Base-by-base conservation (phyloP, 2,888 invertebrate genomes). In the Euplexia lucipara region DNA sequence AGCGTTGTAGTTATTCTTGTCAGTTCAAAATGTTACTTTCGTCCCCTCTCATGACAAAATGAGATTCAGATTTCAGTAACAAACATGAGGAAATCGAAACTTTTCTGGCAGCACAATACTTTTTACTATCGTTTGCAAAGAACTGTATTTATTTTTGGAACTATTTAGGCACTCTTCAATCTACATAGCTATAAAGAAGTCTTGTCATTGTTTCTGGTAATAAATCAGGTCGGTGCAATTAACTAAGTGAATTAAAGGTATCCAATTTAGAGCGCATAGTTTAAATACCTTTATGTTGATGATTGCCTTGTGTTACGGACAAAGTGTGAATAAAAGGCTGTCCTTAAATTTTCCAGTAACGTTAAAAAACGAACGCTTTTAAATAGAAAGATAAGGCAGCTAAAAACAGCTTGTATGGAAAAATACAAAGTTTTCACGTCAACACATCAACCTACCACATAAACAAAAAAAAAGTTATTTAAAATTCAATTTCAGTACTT, bases 91-190 rank as follows among this genome's bases (percentile, higher is more conserved):
- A 75, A 90, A 80, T 82, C 78, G 91, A 93, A 88, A 91, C 91
- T 84, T 85, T 91, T 86, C 86, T 94, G 93, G 94, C 94, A 91
- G 78, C 80, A 69, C 61, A 48, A 71, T 72, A 79, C 65, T 71
- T 78, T 79, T 92, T 93, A 92, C 88, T 89, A 88, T 86, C 86
- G 91, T 88, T 93, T 93, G 88, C 91, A 82, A 72, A 80, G 64
- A 82, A 80, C 69, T 71, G 79, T 78, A 73, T 84, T 84, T 86
- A 87, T 88, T 86, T 86, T 39, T 26, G 68, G 49, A 34, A 44
- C 37, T 32, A 12, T 42, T 65, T 63, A 30, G 5, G 26, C 5
- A 26, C 3, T 26, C 5, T 2, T 3, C 26, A 26, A 44, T 63
- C 37, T 45, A 41, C 42, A 35, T 53, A 49, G 48, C 64, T 61